A percentile compares a stretch with the other conserved stretches of the same genome.
Conservation (phyloP, 2,797 vertebrate genomes). For the Silurus aristotelis region DNA sequence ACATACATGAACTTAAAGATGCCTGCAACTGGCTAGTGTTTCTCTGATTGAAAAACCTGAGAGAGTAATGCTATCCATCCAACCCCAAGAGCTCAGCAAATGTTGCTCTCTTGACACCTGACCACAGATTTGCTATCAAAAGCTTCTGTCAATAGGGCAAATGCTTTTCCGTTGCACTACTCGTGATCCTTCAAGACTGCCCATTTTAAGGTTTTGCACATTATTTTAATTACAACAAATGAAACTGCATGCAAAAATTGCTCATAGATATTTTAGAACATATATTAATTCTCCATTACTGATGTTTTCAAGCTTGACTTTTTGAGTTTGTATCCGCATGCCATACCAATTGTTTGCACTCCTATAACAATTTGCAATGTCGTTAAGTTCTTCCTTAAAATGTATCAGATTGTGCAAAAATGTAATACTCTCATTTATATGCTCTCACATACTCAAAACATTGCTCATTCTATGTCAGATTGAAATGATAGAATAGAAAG, state of each 20-base stretch:
- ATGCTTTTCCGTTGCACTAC: neutral
- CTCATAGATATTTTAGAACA: no score
- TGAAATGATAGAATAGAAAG: constrained; percentile 18
- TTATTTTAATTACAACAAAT: neutral
- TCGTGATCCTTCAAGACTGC: neutral
- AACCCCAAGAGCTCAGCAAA: neutral
- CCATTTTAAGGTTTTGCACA: neutral
- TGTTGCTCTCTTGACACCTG: neutral
- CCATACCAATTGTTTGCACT: neutral
- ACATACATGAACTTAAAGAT: constrained; percentile 3
- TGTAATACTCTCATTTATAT: neutral
- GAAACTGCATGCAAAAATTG: neutral
- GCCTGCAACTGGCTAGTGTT: neutral
- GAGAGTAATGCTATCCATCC: neutral
- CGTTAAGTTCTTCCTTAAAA: neutral
- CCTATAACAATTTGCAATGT: neutral
- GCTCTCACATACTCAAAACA: constrained; percentile 6
- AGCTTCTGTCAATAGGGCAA: neutral
- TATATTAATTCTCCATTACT: neutral
- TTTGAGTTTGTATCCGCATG: neutral
- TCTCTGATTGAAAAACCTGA: neutral
- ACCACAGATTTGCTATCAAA: neutral
- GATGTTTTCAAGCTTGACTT: neutral
- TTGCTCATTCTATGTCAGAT: neutral
- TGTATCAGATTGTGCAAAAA: neutral